Evolutionary conservation across 2,797 vertebrate species (phyloP).

Genomic region (Gadopsis marmoratus): DNA sequence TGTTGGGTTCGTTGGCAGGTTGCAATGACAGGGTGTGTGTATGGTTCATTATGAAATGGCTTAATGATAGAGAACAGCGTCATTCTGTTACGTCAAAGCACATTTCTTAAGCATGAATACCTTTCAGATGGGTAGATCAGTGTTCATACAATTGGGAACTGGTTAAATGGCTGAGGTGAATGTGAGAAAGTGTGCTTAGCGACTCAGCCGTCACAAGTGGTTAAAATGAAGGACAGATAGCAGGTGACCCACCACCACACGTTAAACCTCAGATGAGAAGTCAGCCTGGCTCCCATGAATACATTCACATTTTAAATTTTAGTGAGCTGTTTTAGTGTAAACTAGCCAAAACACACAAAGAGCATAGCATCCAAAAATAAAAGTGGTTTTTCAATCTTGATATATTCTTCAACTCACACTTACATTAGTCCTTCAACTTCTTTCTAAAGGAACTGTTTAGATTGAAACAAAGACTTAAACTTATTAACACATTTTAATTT

Average conservation of each 20-base stretch:
- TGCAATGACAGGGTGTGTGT: neutral
- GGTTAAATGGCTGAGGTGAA: slow-evolving; percentile 39
- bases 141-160: neutral
- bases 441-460: neutral
- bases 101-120: neutral
- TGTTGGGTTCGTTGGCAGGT: neutral
- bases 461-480: neutral
- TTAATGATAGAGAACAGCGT: neutral
- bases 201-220: neutral
- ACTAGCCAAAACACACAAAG: slow-evolving; percentile 29
- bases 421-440: neutral
- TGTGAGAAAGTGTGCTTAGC: neutral
- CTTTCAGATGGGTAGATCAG: neutral
- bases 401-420: slow-evolving; percentile 13
- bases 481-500: neutral
- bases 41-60: neutral
- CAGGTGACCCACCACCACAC: slow-evolving; percentile 22
- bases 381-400: slow-evolving; percentile 24
- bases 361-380: slow-evolving; percentile 56
- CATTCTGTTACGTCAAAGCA: neutral
- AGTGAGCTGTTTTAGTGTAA: slow-evolving; percentile 25
- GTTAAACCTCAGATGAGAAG: slow-evolving; percentile 21
- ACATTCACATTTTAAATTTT: slow-evolving; percentile 51
- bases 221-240: slow-evolving; percentile 25
- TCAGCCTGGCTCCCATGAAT: slow-evolving; percentile 24